These are phyloP conservation scores for Parotocinclus haroldoi DNA, from an alignment of 2,797 vertebrate genomes.

Conservation along the genomic window DNA sequence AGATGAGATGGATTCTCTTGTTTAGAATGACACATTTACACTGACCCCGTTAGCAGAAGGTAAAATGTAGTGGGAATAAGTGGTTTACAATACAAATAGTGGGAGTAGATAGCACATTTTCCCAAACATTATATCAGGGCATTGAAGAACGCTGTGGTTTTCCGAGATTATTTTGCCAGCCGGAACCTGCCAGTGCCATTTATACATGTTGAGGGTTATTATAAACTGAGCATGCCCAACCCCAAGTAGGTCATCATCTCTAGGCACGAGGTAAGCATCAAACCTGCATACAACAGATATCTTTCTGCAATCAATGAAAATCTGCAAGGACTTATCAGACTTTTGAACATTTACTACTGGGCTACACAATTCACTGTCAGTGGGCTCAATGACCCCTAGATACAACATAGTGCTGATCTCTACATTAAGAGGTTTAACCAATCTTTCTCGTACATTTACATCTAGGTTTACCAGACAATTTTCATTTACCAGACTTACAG, in stretches of 20 bases:
- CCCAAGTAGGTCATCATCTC: neutral
- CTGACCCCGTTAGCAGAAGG: too few species aligned
- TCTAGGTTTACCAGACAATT: too few species aligned
- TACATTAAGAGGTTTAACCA: constrained; percentile 5
- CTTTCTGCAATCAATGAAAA: constrained; percentile 2
- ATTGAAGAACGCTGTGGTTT: neutral
- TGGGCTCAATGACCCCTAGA: constrained; percentile 14
- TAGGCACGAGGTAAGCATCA: neutral
- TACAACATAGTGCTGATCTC: constrained; percentile 18
- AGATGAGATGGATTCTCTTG: too few species aligned
- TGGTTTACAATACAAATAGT: too few species aligned
- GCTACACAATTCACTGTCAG: constrained; percentile 20
- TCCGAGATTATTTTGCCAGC: neutral
- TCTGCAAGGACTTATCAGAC: neutral
- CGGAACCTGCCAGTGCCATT: neutral
- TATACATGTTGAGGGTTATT: neutral
- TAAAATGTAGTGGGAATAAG: too few species aligned
- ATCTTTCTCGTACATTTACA: constrained; percentile 8
- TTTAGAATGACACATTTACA: too few species aligned
- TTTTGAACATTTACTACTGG: constrained; percentile 14
- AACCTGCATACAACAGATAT: constrained; percentile 3
- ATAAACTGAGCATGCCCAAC: neutral
- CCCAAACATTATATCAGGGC: too few species aligned
- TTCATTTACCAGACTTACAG: too few species aligned
- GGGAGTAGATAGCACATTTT: too few species aligned